Base-by-base conservation (phyloP, 2,113 vertebrate genomes). In the Lampris incognitus region DNA sequence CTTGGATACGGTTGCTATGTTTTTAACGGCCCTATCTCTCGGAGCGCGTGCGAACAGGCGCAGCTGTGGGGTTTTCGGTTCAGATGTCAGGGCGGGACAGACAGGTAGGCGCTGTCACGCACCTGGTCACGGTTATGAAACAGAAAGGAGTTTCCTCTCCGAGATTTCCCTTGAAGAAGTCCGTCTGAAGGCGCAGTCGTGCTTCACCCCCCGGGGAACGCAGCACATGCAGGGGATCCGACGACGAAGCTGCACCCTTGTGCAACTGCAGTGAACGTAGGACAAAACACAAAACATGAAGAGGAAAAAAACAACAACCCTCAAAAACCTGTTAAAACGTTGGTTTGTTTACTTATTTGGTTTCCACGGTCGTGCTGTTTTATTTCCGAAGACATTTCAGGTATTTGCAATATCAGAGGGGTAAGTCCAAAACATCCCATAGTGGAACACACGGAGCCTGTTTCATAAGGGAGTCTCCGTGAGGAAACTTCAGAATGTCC, bases 1-100 rank as follows among this genome's bases (percentile, higher is more conserved):
- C 70, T 38, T 86, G 57, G 84, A 82, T 84, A 92, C 85, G 0
- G 90, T 89, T 91, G 87, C 89, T 80, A 86, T 92, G 82, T 88
- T 87, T 76, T 52, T 64, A 42, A 68, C 67, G 3, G 77, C 63
- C 74, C 78, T 51, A 81, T 69, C 41, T 69, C 69, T 70, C 40
- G 24, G 58, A 76, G 9, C 69, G 77, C 64, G 85, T 71, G 77
- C 64, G 85, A 89, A 90, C 87, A 92, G 39, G 82, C 39, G 13
- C 42, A 9, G 78, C 75, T 66, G 81, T 80, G 75, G 89, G 76
- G 44, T 86, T 91, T 90, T 69, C 48, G 44, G 46, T 6, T 58
- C 2, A 67, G 82, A 88, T 76, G 81, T 86, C 86, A 89, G 71
- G 60, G 63, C 5, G 70, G 44, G 65, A 72, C 77, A 76, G 41